Base-by-base conservation (phyloP, 2,888 invertebrate species). In the Aspidiotus destructor region DNA sequence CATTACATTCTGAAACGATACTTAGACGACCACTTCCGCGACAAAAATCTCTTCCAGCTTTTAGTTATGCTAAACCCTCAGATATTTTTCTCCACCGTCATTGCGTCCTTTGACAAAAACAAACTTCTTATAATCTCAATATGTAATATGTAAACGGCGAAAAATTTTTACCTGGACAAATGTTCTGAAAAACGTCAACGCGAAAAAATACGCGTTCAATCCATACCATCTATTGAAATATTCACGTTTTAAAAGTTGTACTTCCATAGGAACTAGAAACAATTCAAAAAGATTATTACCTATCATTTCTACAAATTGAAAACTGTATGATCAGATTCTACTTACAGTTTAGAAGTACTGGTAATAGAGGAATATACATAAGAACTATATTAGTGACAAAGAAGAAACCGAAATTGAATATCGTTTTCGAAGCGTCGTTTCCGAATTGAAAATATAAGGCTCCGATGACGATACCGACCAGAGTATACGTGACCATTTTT, bases 181-280 rank as follows among this genome's bases (percentile, higher is more conserved):
- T 11, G 90, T 80, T 64, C 85, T 83, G 0, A 88, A 83, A n/a
- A 86, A 77, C 0, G 87, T 84, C 74, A 87, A 77, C 0, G 91
- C 89, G 9, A 83, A 83, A 76, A 87, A 92, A 75, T 91, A 91
- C 0, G 91, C 85, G 74, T 87, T 86, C 17, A 91, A 76, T 2
- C 85, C 83, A 75, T 91, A 92, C 91, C 91, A 92, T 61, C 87
- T 83, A 77, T 92, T 92, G 75, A 91, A 91, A 74, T 90, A 86
- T 75, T 92, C 91, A 61, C 89, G 79, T 76, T 89, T 90, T 10
- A 91, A 77, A 16, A 89, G 78, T 73, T 85, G 85, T 0, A 91
- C 85, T 79, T 91, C 88, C 57, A 80, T 81, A 16, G 91, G 91
- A 82, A 88, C 91, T 91, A 78, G 42, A 82, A 82, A 73, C 55